A percentile compares a stretch with the other conserved stretches of the same genome.
phyloP scores from a whole-genome alignment of 2,113 vertebrate genomes.

The Anoura caudifer region DNA sequence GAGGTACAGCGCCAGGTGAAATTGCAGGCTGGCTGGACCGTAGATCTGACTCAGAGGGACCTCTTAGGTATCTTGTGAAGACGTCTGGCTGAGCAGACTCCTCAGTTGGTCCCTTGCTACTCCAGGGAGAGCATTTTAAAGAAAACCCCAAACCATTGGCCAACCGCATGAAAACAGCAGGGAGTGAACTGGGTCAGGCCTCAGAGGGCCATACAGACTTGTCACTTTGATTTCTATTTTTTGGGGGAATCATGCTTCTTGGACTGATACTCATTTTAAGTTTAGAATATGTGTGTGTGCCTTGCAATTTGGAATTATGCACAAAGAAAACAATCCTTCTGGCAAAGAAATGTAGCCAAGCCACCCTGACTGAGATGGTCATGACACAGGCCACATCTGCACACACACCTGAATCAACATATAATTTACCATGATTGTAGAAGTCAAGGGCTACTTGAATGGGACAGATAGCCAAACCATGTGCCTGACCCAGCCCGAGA shows the following conservation, averaged over 20 bases:
- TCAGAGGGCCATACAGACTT: not conserved
- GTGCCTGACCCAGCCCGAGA: not conserved
- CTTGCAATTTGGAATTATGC: slow-evolving; percentile 10
- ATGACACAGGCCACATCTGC: not conserved
- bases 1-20: not conserved
- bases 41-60: not conserved
- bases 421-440: not conserved
- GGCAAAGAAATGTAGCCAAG: not conserved
- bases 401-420: not conserved
- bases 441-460: not conserved
- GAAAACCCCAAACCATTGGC: not conserved
- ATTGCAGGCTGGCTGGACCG: not conserved
- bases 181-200: not conserved
- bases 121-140: not conserved
- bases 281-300: not conserved
- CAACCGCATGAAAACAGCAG: not conserved
- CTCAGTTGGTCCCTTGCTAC: not conserved
- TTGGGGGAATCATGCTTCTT: not conserved
- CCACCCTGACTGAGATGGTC: not conserved
- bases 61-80: not conserved
- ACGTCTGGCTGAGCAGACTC: not conserved
- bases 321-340: not conserved
- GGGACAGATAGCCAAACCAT: not conserved
- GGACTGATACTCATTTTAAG: not conserved
- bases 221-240: not conserved